Evolutionary conservation across 2,113 vertebrate species (phyloP).

Genomic region (Corvus hawaiiensis): DNA sequence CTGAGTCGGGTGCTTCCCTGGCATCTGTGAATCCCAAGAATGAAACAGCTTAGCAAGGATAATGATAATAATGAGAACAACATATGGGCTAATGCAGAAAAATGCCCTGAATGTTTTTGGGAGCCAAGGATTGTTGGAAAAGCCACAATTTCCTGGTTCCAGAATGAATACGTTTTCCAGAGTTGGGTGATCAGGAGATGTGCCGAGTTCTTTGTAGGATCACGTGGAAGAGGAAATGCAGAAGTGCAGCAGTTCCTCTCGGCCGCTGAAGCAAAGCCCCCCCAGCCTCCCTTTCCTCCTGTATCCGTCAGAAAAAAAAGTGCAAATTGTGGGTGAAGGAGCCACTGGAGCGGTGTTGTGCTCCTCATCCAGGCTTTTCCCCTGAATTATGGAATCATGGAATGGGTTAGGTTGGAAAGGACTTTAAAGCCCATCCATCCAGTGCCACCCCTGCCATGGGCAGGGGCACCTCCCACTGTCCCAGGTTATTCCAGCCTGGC

Average conservation of each 20-base stretch:
- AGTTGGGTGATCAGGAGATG: not conserved
- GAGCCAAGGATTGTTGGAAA: not conserved
- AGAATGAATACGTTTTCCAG: not conserved
- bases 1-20: accelerated
- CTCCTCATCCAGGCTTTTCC: not conserved
- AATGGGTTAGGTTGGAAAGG: not conserved
- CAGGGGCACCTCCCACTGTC: accelerated
- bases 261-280: not conserved
- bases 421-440: no score
- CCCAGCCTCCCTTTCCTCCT: accelerated
- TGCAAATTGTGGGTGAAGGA: not conserved
- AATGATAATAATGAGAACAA: not conserved
- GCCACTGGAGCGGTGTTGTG: not conserved
- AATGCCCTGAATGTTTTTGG: not conserved
- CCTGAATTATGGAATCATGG: not conserved
- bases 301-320: not conserved
- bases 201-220: accelerated
- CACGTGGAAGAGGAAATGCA: not conserved
- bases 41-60: not conserved
- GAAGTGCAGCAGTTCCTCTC: not conserved
- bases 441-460: not conserved
- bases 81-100: not conserved
- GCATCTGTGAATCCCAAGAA: not conserved
- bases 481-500: not conserved
- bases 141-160: not conserved